phyloP scores from a whole-genome alignment of 2,797 vertebrate genomes.

The Triplophysa yarkandensis region DNA sequence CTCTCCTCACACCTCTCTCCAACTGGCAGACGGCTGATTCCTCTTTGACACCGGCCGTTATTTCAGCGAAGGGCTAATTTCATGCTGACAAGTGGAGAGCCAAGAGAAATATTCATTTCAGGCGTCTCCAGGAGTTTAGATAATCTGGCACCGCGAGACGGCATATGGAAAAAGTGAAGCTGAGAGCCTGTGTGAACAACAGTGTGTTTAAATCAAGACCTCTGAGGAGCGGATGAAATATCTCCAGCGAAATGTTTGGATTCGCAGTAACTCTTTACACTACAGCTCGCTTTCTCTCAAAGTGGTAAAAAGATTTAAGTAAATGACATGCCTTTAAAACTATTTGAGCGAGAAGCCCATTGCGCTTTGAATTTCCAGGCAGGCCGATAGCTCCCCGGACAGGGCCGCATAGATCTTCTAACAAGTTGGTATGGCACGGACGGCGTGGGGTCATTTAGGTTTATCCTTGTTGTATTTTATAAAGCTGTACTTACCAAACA shows the following conservation, averaged over 20 bases:
- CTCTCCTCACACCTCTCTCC: slow-evolving; percentile 52
- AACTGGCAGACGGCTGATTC: slow-evolving; percentile 45
- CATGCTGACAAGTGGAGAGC: slow-evolving; percentile 64
- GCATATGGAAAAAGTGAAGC: slow-evolving; percentile 61
- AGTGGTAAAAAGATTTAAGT: slow-evolving; percentile 38
- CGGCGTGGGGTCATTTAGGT: slow-evolving; percentile 34
- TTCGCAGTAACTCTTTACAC: slow-evolving; percentile 42
- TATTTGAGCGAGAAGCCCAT: slow-evolving; percentile 20
- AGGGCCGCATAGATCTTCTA: slow-evolving; percentile 35
- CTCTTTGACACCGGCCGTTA: slow-evolving; percentile 62
- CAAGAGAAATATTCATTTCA: slow-evolving; percentile 70
- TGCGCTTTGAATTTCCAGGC: slow-evolving; percentile 30
- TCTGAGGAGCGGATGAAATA: slow-evolving; percentile 48
- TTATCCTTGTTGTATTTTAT: slow-evolving; percentile 11
- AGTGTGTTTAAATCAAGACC: slow-evolving; percentile 45
- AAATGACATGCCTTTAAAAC: slow-evolving; percentile 27
- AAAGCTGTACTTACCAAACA: slow-evolving; percentile 3
- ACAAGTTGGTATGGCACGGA: slow-evolving; percentile 24
- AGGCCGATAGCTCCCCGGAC: slow-evolving; percentile 23
- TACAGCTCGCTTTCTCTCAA: slow-evolving; percentile 13
- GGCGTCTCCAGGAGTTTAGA: slow-evolving; percentile 63
- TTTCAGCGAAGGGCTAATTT: slow-evolving; percentile 68
- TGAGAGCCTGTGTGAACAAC: slow-evolving; percentile 35
- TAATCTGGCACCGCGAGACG: slow-evolving; percentile 56
- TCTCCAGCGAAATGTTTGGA: slow-evolving; percentile 53